phyloP scores from a whole-genome alignment of 2,797 vertebrate genomes.

The Notolepis coatsorum region DNA sequence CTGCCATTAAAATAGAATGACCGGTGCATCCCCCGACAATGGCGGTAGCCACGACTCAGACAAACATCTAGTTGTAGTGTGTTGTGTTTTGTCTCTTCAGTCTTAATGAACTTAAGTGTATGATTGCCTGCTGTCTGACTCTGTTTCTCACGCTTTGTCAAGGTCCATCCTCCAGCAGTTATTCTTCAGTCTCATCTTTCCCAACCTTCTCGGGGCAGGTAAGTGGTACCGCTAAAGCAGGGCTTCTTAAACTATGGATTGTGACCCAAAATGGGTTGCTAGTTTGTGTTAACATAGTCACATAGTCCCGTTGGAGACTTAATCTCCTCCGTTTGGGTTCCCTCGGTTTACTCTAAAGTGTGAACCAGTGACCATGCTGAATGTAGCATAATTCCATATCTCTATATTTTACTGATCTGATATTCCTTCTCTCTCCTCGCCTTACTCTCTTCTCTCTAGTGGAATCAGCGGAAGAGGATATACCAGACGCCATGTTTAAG shows the following conservation, averaged over 20 bases:
- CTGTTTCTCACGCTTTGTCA: slow-evolving; percentile 35
- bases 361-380: background rate
- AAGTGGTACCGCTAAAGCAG: too few relatives aligned
- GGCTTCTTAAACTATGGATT: too few relatives aligned
- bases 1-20: slow-evolving; percentile 27
- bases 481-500: slow-evolving; percentile 89
- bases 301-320: too few relatives aligned
- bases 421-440: slow-evolving; percentile 9
- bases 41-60: slow-evolving; percentile 34
- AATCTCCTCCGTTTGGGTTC: background rate
- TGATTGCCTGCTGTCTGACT: slow-evolving; percentile 21
- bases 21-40: slow-evolving; percentile 44
- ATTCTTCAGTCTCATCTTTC: slow-evolving; percentile 90
- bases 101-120: slow-evolving; percentile 28
- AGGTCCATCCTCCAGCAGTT: slow-evolving; percentile 97
- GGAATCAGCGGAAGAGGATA: slow-evolving; percentile 90
- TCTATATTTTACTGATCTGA: too few relatives aligned
- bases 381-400: too few relatives aligned
- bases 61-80: slow-evolving; percentile 37
- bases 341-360: background rate
- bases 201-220: slow-evolving; percentile 92
- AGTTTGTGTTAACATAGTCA: too few relatives aligned
- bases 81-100: slow-evolving; percentile 18
- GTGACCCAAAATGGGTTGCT: too few relatives aligned
- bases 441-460: slow-evolving; percentile 64